Conservation (phyloP, 2,797 vertebrate genomes). For the Urophycis tenuis region DNA sequence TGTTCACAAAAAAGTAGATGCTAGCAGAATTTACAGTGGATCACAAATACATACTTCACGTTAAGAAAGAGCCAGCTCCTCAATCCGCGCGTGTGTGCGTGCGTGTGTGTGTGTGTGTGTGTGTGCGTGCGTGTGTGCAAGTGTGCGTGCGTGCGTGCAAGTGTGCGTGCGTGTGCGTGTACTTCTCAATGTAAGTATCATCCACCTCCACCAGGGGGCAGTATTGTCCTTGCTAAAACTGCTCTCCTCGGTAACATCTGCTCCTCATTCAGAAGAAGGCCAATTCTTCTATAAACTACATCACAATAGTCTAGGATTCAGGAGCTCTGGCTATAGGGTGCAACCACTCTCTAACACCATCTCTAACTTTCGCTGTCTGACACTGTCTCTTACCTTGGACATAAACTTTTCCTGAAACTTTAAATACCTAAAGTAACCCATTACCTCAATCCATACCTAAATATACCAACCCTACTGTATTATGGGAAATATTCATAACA, state of each 20-base stretch:
- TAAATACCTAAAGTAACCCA: not conserved
- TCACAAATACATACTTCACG: constrained; percentile 26
- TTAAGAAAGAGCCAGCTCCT: constrained; percentile 55
- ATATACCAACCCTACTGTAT: not conserved
- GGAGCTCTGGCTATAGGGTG: not conserved
- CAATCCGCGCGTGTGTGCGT: constrained; percentile 27
- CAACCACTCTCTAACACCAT: not conserved
- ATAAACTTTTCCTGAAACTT: not conserved
- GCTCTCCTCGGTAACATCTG: not conserved
- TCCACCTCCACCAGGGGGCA: constrained; percentile 56
- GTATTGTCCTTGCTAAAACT: constrained; percentile 35
- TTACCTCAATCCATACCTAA: not conserved
- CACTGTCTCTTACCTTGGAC: not conserved
- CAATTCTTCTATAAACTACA: not conserved
- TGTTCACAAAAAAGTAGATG: not conserved
- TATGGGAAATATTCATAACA: not conserved
- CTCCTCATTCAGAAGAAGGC: not conserved
- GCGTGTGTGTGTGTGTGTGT: not conserved
- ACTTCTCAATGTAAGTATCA: not conserved
- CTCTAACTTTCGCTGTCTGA: not conserved
- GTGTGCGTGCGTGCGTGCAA: no score
- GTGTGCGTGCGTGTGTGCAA: not conserved
- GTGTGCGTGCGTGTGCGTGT: no score
- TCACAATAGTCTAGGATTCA: not conserved
- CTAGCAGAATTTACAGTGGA: constrained; percentile 14